Conservation (phyloP, 2,888 invertebrate species). For the Callinectes sapidus region DNA sequence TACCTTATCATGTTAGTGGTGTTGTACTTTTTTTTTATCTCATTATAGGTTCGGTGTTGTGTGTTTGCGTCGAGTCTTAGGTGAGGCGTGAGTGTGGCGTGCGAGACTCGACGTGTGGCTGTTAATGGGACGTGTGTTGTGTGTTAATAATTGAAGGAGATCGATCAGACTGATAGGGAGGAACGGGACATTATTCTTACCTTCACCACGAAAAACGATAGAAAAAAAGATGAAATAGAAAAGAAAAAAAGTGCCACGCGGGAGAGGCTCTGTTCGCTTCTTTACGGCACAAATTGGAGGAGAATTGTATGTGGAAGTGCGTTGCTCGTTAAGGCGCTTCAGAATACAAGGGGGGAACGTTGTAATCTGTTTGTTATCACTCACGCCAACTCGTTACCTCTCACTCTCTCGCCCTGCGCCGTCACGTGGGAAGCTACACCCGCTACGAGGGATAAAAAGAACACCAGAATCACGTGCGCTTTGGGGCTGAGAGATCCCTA, state of each 20-base stretch:
- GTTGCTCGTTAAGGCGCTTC: background rate
- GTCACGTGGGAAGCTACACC: background rate
- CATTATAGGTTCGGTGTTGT: background rate
- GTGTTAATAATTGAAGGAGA: background rate
- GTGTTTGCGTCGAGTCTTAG: background rate
- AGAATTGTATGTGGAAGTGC: background rate
- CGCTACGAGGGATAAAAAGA: too few relatives aligned
- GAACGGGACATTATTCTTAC: background rate
- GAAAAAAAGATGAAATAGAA: background rate
- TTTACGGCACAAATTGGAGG: background rate
- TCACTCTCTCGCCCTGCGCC: background rate
- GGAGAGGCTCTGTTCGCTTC: background rate
- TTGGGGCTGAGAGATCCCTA: too few relatives aligned
- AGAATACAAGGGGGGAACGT: background rate
- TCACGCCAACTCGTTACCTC: background rate
- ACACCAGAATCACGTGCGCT: too few relatives aligned
- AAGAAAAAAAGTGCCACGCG: background rate
- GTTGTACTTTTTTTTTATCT: background rate
- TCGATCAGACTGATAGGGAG: background rate
- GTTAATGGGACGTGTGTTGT: background rate
- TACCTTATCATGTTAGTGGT: background rate
- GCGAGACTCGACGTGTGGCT: background rate
- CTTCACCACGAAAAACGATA: background rate
- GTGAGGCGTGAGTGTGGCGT: background rate
- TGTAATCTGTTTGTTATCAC: slow-evolving; percentile 2